Evolutionary conservation across 2,888 invertebrate species (phyloP), one percentile per base, ranked within the genome.

Genomic region (Apodemia duryi): DNA sequence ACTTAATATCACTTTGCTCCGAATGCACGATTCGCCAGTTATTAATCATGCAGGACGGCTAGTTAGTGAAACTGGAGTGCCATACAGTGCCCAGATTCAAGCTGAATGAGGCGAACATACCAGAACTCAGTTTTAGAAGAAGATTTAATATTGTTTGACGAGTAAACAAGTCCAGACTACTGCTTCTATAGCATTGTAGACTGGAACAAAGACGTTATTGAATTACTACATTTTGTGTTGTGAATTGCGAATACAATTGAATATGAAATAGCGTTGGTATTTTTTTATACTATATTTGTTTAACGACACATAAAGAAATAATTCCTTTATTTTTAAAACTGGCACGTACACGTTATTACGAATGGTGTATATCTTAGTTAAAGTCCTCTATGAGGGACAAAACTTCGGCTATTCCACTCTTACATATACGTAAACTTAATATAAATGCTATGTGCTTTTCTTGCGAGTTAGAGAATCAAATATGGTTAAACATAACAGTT

Each of bases 1-100:
- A 91, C 91, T 91, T 91, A 90, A 91, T 91, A 90, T 91, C 91
- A 90, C 88, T 91, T 88, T 83, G 81, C 84, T 75, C 81, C 82
- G 85, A 86, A 88, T 87, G 85, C 87, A 84, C 86, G 84, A 88
- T 87, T 85, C 88, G 81, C 86, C 84, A 80, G 86, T 84, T 89
- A 89, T 91, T 90, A 91, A 91, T 91, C 91, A 90, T 88, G 83
- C 86, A 86, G 79, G 84, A 86, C 80, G 83, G 83, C 88, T 90
- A 90, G 90, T 91, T 91, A 88, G 84, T 80, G 72, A 84, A 85
- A 87, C 85, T 86, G 79, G 81, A 84, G 83, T 81, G 79, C 81
- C 79, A 77, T 81, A 77, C 74, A 81, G 77, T 70, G 71, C 75
- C 71, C 73, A 78, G 78, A 82, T 83, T 80, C 71, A 72, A 74